Evolutionary conservation across 2,888 invertebrate species (phyloP).

Genomic region (Melieria picta): DNA sequence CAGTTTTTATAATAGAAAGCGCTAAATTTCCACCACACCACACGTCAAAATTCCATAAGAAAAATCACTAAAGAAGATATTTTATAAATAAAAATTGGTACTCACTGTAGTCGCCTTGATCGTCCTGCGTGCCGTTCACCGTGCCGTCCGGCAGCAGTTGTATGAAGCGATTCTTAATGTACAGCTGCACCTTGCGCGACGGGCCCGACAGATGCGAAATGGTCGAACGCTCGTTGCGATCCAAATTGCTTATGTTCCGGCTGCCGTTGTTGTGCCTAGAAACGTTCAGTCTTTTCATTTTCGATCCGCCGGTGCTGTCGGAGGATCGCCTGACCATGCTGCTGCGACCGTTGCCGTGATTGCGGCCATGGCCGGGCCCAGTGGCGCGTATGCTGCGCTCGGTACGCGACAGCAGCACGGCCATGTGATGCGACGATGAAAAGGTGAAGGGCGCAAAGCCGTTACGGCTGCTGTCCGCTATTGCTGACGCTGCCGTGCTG

Average conservation of each 20-base stretch:
- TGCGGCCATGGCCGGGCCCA: slow-evolving; percentile 8
- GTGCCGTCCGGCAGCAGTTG: slow-evolving; percentile 86
- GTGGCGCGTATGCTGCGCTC: slow-evolving; percentile 61
- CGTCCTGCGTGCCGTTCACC: slow-evolving; percentile 84
- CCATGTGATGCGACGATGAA: slow-evolving; percentile 48
- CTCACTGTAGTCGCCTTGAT: slow-evolving; percentile 86
- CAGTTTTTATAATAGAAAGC: no score
- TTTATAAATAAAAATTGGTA: slow-evolving; percentile 54
- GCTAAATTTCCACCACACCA: no score
- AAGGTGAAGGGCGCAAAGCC: slow-evolving; percentile 47
- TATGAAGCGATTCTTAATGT: slow-evolving; percentile 84
- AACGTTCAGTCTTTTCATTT: slow-evolving; percentile 66
- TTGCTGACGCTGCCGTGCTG: slow-evolving; percentile 35
- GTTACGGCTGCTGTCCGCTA: slow-evolving; percentile 30
- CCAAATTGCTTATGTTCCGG: slow-evolving; percentile 59
- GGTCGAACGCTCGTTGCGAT: slow-evolving; percentile 75
- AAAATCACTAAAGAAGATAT: not conserved
- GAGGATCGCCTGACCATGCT: slow-evolving; percentile 43
- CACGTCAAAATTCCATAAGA: not conserved
- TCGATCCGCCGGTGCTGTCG: slow-evolving; percentile 46
- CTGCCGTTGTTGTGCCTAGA: slow-evolving; percentile 59
- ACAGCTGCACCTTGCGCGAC: slow-evolving; percentile 84
- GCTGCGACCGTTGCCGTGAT: slow-evolving; percentile 37
- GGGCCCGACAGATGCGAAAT: slow-evolving; percentile 85
- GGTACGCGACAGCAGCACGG: slow-evolving; percentile 60